Base-by-base conservation (phyloP, 2,113 vertebrate species). In the Alligator sinensis region DNA sequence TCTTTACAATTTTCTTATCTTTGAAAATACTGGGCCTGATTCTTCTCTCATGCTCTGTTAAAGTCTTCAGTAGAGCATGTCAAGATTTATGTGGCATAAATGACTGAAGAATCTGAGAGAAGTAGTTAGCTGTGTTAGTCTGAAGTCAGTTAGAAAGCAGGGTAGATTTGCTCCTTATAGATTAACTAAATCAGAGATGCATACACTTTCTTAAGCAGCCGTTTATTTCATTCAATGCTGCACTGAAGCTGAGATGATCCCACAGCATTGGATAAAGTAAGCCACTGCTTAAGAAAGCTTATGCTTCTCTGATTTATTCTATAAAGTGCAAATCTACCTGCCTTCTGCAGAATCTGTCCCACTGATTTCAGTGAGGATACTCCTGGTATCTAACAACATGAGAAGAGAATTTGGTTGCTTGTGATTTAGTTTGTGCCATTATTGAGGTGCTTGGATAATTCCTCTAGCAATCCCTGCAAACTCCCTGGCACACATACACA, bases 21-120 rank as follows among this genome's bases (percentile, higher is more conserved):
- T 70, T 80, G 59, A 89, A 92, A 84, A 86, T 82, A 55, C 34
- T 62, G 64, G 59, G n/a, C 68, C 34, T 55, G 68, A 85, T 83
- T 86, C 80, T 88, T 86, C 2, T n/a, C 64, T 75, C n/a, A 34
- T 77, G 38, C 7, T 89, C 79, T 80, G 80, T 81, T 88, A 47
- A 91, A 82, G 80, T 57, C 80, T 34, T 89, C 80, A 80, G 34
- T 75, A 84, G 85, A 93, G 79, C 82, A 77, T 77, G 59, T 88
- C 66, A 54, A 86, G 90, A 72, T 91, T 87, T 89, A 92, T 79
- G 75, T 15, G 60, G 78, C 9, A 59, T 38, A 47, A 74, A 57
- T 80, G 87, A 64, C 17, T 82, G 61, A 62, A 80, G 82, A 66
- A 84, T 38, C 70, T 47, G 70, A 47, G 47, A 47, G 47, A 47